Evolutionary conservation across 2,797 vertebrate species (phyloP).

Genomic region (Gymnothorax javanicus): DNA sequence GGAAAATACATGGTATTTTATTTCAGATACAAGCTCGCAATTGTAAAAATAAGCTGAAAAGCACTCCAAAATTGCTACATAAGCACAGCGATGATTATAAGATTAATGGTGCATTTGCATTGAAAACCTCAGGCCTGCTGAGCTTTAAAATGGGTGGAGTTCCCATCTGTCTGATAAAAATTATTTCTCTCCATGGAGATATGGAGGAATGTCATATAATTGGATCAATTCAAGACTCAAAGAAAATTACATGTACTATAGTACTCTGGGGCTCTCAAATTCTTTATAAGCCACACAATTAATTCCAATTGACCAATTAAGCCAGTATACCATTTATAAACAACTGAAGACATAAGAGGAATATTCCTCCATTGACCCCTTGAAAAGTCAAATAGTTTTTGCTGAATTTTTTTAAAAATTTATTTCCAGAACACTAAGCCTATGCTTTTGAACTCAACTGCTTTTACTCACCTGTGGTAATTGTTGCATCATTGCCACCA

Average conservation of each 20-base stretch:
- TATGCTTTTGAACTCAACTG: too few relatives aligned
- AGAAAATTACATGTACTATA: neutral
- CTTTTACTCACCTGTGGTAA: too few relatives aligned
- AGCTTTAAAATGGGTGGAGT: neutral
- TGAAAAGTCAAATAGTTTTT: too few relatives aligned
- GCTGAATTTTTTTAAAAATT: too few relatives aligned
- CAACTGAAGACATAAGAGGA: neutral
- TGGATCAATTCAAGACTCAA: neutral
- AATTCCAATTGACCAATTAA: neutral
- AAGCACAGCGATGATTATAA: conserved; percentile 21
- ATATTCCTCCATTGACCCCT: neutral
- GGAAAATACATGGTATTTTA: conserved; percentile 13
- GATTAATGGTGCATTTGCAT: neutral
- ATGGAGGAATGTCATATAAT: neutral
- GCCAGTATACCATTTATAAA: neutral
- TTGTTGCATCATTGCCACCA: too few relatives aligned
- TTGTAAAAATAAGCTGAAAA: conserved; percentile 12
- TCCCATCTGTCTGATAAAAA: neutral
- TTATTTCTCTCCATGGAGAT: neutral
- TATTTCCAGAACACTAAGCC: too few relatives aligned
- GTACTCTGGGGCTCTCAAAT: neutral
- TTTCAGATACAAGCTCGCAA: neutral
- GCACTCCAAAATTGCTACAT: conserved; percentile 20
- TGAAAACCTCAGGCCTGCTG: neutral
- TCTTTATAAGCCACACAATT: neutral